Conservation (phyloP, 2,797 vertebrate genomes). For the Prionace glauca region DNA sequence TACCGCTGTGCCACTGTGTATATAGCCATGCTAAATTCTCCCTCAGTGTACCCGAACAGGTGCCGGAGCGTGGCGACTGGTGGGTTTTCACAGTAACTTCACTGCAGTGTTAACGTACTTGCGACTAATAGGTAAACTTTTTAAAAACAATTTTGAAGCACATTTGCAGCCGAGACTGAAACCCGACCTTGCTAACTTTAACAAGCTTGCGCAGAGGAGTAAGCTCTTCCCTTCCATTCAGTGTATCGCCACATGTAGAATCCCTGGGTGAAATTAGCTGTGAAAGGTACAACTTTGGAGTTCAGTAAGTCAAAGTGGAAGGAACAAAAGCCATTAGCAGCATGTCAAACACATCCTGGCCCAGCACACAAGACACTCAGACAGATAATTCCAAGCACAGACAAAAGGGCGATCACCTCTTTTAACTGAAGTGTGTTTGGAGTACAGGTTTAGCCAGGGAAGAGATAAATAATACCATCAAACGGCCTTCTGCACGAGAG, state of each 20-base stretch:
- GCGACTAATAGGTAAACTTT: too few species aligned
- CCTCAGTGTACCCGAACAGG: too few species aligned
- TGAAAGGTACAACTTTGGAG: background rate
- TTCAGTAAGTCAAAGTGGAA: background rate
- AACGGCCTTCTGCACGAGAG: too few species aligned
- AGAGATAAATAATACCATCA: background rate
- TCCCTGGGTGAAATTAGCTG: background rate
- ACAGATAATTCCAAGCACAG: background rate
- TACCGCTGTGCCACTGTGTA: too few species aligned
- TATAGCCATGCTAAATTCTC: too few species aligned
- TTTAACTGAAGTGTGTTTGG: conserved; percentile 1
- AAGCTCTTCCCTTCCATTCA: background rate
- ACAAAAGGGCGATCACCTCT: background rate
- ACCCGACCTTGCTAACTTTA: background rate
- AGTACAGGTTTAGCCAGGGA: conserved; percentile 7
- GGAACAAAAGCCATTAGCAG: background rate
- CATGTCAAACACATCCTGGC: background rate
- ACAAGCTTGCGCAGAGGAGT: background rate
- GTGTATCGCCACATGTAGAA: background rate
- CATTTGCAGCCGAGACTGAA: background rate
- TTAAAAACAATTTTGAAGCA: background rate
- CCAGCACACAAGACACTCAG: background rate
- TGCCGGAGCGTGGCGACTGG: too few species aligned
- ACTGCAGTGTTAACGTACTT: too few species aligned
- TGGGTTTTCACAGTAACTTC: too few species aligned